Base-by-base conservation (phyloP, 2,888 invertebrate genomes). In the Stenotaenia linearis region DNA sequence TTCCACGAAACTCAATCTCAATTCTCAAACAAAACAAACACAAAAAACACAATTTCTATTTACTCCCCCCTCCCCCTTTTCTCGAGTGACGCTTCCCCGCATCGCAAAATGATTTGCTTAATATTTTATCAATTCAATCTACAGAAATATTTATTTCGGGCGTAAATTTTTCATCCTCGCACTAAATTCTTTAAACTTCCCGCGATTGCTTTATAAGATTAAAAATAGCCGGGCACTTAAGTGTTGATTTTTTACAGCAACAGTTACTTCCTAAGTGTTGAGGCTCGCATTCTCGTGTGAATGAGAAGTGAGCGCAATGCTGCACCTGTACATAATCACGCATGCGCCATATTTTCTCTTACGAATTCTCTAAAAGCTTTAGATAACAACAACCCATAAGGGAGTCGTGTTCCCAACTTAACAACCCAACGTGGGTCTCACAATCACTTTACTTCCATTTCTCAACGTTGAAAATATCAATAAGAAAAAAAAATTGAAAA, bases 371-470 rank as follows among this genome's bases (percentile, higher is more conserved):
- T 12, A 56, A 18, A 56, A 56, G 56, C 56, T 56, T 56, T 21
- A 21, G 56, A 21, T 56, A 56, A 21, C 21, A 6, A 56, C 21
- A 21, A 18, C 56, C 10, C 56, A 56, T 56, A 56, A 56, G 56
- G 56, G 56, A 56, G 56, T 21, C 6, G 23, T 56, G 56, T 18
- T 56, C 56, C 56, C 56, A 56, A 56, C 56, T 56, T 56, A 56
- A 56, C 56, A 56, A 23, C 69, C 69, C 69, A 69, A 69, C 69
- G 9, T 69, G 69, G 69, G 69, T 23, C 25, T 69, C 69, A 69
- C 69, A 69, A 69, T 69, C 69, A 69, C 25, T 69, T 69, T 69
- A 69, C 69, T 28, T 69, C 69, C 69, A 69, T 69, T 69, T 28
- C 69, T 69, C 25, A 56, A 23, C n/a, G n/a, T n/a, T n/a, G 25